These are phyloP conservation scores for Xyrauchen texanus DNA, from an alignment of 2,113 vertebrate species.

Conservation along the genomic window DNA sequence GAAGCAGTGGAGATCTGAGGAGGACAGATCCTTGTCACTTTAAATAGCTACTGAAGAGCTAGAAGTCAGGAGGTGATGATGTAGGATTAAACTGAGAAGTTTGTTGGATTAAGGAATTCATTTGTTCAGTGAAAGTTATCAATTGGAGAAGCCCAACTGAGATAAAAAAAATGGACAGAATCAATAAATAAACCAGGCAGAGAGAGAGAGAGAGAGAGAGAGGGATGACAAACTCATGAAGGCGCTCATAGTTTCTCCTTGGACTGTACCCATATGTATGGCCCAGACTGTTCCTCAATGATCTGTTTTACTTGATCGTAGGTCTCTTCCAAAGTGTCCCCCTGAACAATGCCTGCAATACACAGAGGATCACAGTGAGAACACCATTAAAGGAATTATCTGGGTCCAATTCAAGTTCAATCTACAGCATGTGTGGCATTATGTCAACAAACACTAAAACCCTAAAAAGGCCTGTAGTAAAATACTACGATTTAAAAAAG, in stretches of 20 bases:
- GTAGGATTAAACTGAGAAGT: slow-evolving; percentile 32
- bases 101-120: slow-evolving; percentile 32
- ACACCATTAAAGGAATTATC: no score
- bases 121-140: slow-evolving; percentile 32
- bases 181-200: slow-evolving; percentile 50
- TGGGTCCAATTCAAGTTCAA: no score
- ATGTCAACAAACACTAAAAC: no score
- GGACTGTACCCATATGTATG: slow-evolving; percentile 94
- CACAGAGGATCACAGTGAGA: slow-evolving; percentile 46
- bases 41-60: slow-evolving; percentile 65
- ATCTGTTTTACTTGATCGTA: slow-evolving; percentile 97
- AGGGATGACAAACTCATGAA: slow-evolving; percentile 15
- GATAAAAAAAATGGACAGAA: slow-evolving; percentile 52
- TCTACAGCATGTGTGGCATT: no score
- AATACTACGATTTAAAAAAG: no score
- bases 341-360: slow-evolving; percentile 90
- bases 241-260: slow-evolving; percentile 95
- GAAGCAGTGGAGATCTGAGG: slow-evolving; percentile 65
- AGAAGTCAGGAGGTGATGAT: slow-evolving; percentile 47
- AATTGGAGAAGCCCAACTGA: slow-evolving; percentile 59
- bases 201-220: not conserved
- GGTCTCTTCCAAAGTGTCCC: slow-evolving; percentile 96
- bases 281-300: slow-evolving; percentile 95
- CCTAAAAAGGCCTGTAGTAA: no score
- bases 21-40: slow-evolving; percentile 63